Base-by-base conservation (phyloP, 2,888 invertebrate genomes). In the Pseudanteris insignis region DNA sequence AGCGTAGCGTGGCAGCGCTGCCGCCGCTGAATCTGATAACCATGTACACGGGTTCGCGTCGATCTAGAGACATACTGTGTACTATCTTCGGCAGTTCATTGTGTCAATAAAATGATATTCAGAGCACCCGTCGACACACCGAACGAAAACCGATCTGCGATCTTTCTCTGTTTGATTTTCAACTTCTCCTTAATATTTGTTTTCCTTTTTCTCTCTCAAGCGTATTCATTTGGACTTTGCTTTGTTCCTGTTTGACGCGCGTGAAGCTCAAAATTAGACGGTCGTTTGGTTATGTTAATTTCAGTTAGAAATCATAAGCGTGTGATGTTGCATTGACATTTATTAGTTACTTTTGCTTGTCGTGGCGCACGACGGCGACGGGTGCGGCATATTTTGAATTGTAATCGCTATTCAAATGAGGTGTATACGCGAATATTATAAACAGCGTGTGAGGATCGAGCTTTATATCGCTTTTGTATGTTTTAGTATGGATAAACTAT, bases 401-500 rank as follows among this genome's bases (percentile, higher is more conserved):
- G 66, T 67, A 70, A 67, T 67, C 60, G 64, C 68, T 69, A 67
- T 70, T 70, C 67, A 63, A 66, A 47, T 14, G 48, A 37, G n/a
- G 29, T 47, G 62, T 48, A 41, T 57, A 57, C 63, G 58, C 54
- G 60, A 66, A 38, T 63, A 60, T 58, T 64, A 54, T 57, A 70
- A 66, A 73, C 67, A 70, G 74, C 73, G 76, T 75, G 73, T 72
- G 74, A 76, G 73, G 72, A 78, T 74, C 77, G 77, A 78, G 78
- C 78, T 78, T 78, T 77, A 74, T 79, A 78, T 74, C 71, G 77
- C 78, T 79, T 79, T 78, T 78, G 70, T 76, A 77, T 77, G 76
- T 78, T 72, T 78, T 77, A 77, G 76, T 74, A 74, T 71, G 70
- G 69, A 73, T 71, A 69, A 57, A 71, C 71, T 74, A 72, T 71